Evolutionary conservation across 2,888 invertebrate genomes (phyloP).

Genomic region (Serripes groenlandicus): DNA sequence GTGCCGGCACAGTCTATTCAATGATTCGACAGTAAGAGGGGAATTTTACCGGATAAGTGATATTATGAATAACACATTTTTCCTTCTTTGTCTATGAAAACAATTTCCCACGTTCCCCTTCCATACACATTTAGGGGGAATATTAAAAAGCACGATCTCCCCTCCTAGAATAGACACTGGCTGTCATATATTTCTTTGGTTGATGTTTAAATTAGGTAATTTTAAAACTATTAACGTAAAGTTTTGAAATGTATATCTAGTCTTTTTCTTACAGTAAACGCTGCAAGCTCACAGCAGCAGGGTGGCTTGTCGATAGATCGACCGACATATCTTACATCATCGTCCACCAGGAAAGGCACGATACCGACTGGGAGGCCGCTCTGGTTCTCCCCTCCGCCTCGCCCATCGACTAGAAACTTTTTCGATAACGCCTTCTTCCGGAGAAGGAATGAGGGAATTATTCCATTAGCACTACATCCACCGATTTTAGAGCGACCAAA

Average conservation of each 20-base stretch:
- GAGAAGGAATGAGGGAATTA: conserved; percentile 6
- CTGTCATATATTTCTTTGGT: too few relatives aligned
- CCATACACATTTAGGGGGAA: too few relatives aligned
- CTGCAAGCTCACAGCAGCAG: not conserved
- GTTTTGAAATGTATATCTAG: not conserved
- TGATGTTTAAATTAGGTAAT: too few relatives aligned
- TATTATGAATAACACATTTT: too few relatives aligned
- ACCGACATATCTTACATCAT: conserved; percentile 15
- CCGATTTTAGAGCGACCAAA: conserved; percentile 2
- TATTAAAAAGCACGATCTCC: too few relatives aligned
- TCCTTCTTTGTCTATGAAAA: too few relatives aligned
- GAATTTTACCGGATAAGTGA: too few relatives aligned
- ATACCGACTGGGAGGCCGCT: conserved; percentile 16
- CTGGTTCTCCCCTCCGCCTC: not conserved
- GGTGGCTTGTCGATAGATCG: conserved; percentile 8
- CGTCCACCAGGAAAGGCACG: conserved; percentile 46
- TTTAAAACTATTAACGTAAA: too few relatives aligned
- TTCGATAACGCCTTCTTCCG: not conserved
- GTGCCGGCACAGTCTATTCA: too few relatives aligned
- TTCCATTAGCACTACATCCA: conserved; percentile 18
- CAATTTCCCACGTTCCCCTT: too few relatives aligned
- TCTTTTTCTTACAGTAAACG: not conserved
- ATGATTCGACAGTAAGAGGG: too few relatives aligned
- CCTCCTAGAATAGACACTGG: too few relatives aligned
- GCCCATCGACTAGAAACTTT: not conserved